phyloP scores from a whole-genome alignment of 2,888 invertebrate species.

The Stegophylla sp. region DNA sequence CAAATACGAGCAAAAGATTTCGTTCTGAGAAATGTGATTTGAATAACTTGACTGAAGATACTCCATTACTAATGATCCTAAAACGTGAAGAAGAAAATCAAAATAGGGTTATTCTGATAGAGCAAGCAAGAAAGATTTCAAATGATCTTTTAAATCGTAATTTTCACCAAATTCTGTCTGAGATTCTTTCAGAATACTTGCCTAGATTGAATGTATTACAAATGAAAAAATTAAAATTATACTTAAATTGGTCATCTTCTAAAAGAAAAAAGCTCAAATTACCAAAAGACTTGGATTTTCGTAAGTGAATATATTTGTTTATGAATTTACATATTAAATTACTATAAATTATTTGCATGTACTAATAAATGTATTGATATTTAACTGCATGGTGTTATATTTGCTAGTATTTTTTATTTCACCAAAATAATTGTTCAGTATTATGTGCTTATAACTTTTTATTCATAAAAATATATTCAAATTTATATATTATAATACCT shows the following conservation, averaged over 20 bases:
- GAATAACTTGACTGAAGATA: slow-evolving; percentile 38
- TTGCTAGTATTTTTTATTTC: neutral
- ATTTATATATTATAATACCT: no score
- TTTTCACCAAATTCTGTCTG: neutral
- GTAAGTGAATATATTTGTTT: slow-evolving; percentile 39
- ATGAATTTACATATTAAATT: neutral
- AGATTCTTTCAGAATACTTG: slow-evolving; percentile 23
- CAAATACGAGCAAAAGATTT: neutral
- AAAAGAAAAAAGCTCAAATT: slow-evolving; percentile 38
- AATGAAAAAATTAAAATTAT: slow-evolving; percentile 33
- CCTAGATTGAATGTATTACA: slow-evolving; percentile 27
- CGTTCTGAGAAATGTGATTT: neutral
- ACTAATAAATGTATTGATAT: neutral
- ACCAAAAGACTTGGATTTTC: slow-evolving; percentile 17
- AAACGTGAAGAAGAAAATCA: slow-evolving; percentile 35
- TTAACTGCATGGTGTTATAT: neutral
- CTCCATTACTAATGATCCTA: slow-evolving; percentile 27
- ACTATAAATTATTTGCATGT: neutral
- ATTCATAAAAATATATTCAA: no score
- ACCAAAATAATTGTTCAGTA: neutral
- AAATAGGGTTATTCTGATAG: neutral
- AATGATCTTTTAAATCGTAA: slow-evolving; percentile 29
- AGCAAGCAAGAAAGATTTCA: slow-evolving; percentile 34
- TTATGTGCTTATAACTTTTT: neutral
- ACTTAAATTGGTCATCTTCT: slow-evolving; percentile 44